Evolutionary conservation across 2,113 vertebrate genomes (phyloP), one percentile per base, ranked within the genome.

Genomic region (Prionailurus viverrinus): DNA sequence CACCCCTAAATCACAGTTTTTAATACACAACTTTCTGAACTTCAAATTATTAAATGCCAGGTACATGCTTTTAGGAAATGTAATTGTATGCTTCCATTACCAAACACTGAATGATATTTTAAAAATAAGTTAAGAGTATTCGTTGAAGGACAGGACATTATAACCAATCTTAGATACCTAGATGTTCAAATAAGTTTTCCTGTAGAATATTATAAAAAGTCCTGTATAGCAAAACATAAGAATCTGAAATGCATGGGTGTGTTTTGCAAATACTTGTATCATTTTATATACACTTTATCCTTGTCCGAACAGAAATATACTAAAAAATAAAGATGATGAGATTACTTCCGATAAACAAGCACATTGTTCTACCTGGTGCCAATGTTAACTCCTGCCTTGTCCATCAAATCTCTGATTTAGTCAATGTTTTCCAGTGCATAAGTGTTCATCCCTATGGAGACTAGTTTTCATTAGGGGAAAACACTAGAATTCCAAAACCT

Each of bases 381-480:
- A 95, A 93, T 95, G 96, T 84, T 88, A 98, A 16, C 65, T 93
- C n/a, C 19, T 79, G 4, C 16, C 87, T 53, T 29, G 63, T 91
- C 71, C 16, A 73, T 95, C 97, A 96, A 97, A 69, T 91, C 61
- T 83, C 23, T 93, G 29, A 14, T 93, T 97, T 98, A 93, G 55
- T 91, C 45, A 71, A 21, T 71, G 23, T 11, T 66, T 97, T 97
- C 87, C 73, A 83, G 15, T 87, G 39, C 66, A 92, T 85, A 95
- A 93, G 73, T 48, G 7, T 78, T 96, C 41, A 8, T 39, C 83
- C 45, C 31, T 74, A 25, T 45, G 78, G 36, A 89, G 63, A 93
- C 21, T 97, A 16, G 39, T 87, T 94, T 89, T 74, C 6, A 95
- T 66, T 39, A 94, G 16, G 27, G 66, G 15, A 15, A 96, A 98